Percentiles rank a stretch among this genome's conserved stretches.
Conservation (phyloP, 2,888 invertebrate genomes). For the Hypolimnas misippus region DNA sequence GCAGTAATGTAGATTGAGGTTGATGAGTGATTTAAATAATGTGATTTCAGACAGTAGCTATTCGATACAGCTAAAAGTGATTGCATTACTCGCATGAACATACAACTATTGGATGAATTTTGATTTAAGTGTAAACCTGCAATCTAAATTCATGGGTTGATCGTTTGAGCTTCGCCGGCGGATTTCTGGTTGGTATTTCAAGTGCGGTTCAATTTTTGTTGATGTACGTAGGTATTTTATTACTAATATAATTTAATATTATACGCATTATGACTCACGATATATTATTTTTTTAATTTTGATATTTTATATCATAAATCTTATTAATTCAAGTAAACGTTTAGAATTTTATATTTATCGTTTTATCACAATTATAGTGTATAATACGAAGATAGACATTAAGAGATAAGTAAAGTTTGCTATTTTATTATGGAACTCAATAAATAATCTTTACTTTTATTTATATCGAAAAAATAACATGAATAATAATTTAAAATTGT, state of each 20-base stretch:
- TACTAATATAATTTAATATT: background rate
- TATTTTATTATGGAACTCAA: too few species aligned
- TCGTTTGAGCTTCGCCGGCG: constrained; percentile 15
- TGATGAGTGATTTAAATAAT: constrained; percentile 28
- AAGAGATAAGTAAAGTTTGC: too few species aligned
- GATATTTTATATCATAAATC: too few species aligned
- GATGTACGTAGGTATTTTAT: background rate
- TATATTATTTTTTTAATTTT: background rate
- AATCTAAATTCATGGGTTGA: constrained; percentile 75
- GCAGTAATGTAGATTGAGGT: constrained; percentile 18
- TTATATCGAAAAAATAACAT: too few species aligned
- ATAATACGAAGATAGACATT: too few species aligned
- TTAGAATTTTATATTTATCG: too few species aligned
- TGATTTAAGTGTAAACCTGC: constrained; percentile 75
- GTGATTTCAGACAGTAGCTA: constrained; percentile 29
- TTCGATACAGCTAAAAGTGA: constrained; percentile 38
- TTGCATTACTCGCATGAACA: constrained; percentile 36
- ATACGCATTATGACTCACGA: background rate
- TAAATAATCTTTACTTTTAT: too few species aligned
- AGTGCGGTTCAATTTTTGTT: background rate
- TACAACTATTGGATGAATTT: constrained; percentile 55
- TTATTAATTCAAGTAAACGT: too few species aligned
- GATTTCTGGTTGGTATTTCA: constrained; percentile 2
- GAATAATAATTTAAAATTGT: too few species aligned
- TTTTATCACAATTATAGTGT: too few species aligned